Evolutionary conservation across 2,113 vertebrate species (phyloP), one percentile per base, ranked within the genome.

Genomic region (Lontra canadensis): DNA sequence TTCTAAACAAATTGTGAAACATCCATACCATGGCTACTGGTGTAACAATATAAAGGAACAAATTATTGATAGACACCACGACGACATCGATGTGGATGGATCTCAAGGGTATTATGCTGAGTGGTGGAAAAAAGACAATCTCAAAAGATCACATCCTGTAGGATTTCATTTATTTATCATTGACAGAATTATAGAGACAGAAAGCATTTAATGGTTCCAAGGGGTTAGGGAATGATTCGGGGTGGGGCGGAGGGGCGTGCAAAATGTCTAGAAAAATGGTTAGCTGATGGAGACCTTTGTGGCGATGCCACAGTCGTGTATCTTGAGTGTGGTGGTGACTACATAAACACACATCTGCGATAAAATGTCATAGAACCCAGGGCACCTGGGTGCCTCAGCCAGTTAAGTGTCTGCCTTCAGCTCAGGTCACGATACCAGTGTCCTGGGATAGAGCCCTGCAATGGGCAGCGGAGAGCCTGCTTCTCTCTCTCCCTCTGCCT

Each of bases 191-290:
- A 65, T 10, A 74, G 23, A 74, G 57, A 84, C 25, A 82, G 7
- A 76, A 65, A 80, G 55, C 39, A 82, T 74, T 95, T 81, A 82
- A 18, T 57, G 31, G n/a, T 44, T 83, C 29, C 36, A 36, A 83
- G 25, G 20, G n/a, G 1, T 49, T 59, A 44, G 15, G 1, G 1
- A 36, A 81, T 6, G 36, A 85, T 79, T 55, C n/a, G 0, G 25
- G 6, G 8, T 4, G 2, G 4, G 17, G 39, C 0, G 4, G 17
- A 34, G 3, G 6, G 25, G n/a, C 3, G 57, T 23, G 7, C 57
- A 11, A 15, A 25, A 96, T 20, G 31, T 82, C 81, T 65, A 65
- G 36, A 44, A 90, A 90, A 87, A n/a, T 47, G 13, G 23, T 52
- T 57, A 81, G 25, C 13, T 76, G 47, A n/a, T 34, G 1, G n/a